Percentiles rank a stretch among this genome's conserved stretches.
These are phyloP conservation scores for Julus scandinavius DNA, from an alignment of 2,888 invertebrate genomes.

Conservation along the genomic window DNA sequence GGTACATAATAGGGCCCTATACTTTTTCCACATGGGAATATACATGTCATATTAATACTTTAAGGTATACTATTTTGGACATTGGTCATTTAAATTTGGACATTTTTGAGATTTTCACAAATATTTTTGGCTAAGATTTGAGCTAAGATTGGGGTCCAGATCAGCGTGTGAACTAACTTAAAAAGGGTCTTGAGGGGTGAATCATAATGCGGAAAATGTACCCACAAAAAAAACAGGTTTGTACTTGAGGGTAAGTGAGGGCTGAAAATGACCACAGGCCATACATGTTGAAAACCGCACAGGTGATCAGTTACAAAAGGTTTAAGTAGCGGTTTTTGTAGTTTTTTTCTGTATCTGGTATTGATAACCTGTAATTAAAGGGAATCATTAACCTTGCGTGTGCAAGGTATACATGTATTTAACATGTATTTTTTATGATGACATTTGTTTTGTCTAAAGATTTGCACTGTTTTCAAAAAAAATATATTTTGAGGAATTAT, in stretches of 20 bases:
- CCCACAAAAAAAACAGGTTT: background rate
- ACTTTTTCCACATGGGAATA: no score
- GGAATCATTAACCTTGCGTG: background rate
- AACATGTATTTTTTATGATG: no score
- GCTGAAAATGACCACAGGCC: background rate
- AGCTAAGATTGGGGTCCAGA: background rate
- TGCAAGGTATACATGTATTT: no score
- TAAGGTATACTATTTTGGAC: no score
- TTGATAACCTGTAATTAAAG: constrained; percentile 1
- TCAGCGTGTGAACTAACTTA: constrained; percentile 13
- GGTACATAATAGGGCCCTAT: no score
- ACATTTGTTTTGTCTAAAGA: no score
- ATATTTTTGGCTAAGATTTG: no score
- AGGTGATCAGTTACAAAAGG: background rate
- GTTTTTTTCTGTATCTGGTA: background rate
- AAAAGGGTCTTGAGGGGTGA: constrained; percentile 3
- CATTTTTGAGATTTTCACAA: no score
- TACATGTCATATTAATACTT: no score
- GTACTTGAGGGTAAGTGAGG: background rate
- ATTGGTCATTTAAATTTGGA: no score
- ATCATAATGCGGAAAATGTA: constrained; percentile 14
- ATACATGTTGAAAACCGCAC: background rate
- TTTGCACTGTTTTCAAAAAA: no score
- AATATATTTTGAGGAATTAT: no score
- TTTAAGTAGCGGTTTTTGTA: background rate